Conservation (phyloP, 2,888 invertebrate genomes). For the Linyphia triangularis region DNA sequence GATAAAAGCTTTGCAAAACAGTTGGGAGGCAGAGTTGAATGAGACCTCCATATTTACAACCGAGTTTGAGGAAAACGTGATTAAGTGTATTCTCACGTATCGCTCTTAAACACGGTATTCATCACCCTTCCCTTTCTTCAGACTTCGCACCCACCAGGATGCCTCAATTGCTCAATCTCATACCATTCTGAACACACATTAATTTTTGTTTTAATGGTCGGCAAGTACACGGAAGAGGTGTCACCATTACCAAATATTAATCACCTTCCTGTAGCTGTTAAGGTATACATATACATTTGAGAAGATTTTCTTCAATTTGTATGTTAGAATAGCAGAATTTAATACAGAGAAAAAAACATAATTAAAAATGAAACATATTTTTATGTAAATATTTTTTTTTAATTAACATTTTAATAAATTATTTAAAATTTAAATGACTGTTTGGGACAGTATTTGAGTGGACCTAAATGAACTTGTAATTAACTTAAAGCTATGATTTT, state of each 20-base stretch:
- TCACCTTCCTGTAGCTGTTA: slow-evolving; percentile 45
- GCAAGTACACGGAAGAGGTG: slow-evolving; percentile 26
- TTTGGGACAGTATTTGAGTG: too few relatives aligned
- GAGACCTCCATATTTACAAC: slow-evolving; percentile 29
- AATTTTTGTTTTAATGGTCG: slow-evolving; percentile 26
- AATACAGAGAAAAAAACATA: too few relatives aligned
- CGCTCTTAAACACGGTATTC: slow-evolving; percentile 62
- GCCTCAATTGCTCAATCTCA: slow-evolving; percentile 18
- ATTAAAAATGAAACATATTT: too few relatives aligned
- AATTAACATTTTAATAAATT: too few relatives aligned
- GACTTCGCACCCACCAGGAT: slow-evolving; percentile 4
- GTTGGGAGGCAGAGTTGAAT: slow-evolving; percentile 7
- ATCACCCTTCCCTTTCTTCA: slow-evolving; percentile 14
- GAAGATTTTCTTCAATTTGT: slow-evolving; percentile 14
- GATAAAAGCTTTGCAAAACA: slow-evolving; percentile 39
- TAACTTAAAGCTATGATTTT: too few relatives aligned
- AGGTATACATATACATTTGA: too few relatives aligned
- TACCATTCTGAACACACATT: slow-evolving; percentile 20
- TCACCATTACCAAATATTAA: slow-evolving; percentile 39
- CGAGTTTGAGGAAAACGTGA: slow-evolving; percentile 48
- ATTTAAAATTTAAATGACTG: too few relatives aligned
- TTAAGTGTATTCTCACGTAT: slow-evolving; percentile 58
- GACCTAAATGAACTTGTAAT: too few relatives aligned
- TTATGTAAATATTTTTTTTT: too few relatives aligned
- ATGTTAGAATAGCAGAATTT: too few relatives aligned